These are phyloP conservation scores for Linhomoeus sp. DNA, from an alignment of 2,888 invertebrate genomes.

Conservation along the genomic window DNA sequence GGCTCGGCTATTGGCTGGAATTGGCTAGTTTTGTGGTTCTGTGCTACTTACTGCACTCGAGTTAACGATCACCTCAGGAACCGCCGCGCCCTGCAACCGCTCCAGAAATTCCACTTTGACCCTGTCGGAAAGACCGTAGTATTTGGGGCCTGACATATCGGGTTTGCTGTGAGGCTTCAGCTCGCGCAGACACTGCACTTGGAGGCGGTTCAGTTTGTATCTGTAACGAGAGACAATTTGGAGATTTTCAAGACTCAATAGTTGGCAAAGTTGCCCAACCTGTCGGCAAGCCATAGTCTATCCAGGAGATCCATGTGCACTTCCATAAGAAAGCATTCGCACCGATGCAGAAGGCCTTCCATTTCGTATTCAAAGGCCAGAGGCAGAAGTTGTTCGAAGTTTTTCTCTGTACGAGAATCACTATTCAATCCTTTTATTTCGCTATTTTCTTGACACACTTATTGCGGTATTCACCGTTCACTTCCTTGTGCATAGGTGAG, in stretches of 20 bases:
- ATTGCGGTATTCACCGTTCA: constrained; percentile 4
- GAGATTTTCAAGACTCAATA: too few species aligned
- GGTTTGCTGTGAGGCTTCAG: not conserved
- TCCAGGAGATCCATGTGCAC: constrained; percentile 23
- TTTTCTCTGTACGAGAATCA: not conserved
- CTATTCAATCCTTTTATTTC: too few species aligned
- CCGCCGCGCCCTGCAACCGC: constrained; percentile 3
- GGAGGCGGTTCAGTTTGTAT: constrained; percentile 3
- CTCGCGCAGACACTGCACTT: constrained; percentile 2
- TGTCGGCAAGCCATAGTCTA: constrained; percentile 10
- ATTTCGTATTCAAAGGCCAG: constrained; percentile 3
- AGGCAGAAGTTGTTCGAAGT: constrained; percentile 2
- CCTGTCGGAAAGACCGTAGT: constrained; percentile 5
- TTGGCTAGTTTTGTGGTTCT: too few species aligned
- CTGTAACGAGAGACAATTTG: too few species aligned
- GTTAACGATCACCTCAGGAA: constrained; percentile 3
- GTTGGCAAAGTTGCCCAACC: too few species aligned
- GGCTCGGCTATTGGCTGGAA: not conserved
- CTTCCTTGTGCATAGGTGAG: constrained; percentile 2
- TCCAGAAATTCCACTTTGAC: constrained; percentile 7
- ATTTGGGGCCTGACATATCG: constrained; percentile 4
- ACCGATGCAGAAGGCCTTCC: constrained; percentile 3
- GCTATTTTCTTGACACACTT: not conserved
- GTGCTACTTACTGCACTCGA: too few species aligned
- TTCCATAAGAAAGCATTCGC: constrained; percentile 2